Evolutionary conservation across 2,113 vertebrate species (phyloP), one percentile per base, ranked within the genome.

Genomic region (Leptobrachium ailaonicum): DNA sequence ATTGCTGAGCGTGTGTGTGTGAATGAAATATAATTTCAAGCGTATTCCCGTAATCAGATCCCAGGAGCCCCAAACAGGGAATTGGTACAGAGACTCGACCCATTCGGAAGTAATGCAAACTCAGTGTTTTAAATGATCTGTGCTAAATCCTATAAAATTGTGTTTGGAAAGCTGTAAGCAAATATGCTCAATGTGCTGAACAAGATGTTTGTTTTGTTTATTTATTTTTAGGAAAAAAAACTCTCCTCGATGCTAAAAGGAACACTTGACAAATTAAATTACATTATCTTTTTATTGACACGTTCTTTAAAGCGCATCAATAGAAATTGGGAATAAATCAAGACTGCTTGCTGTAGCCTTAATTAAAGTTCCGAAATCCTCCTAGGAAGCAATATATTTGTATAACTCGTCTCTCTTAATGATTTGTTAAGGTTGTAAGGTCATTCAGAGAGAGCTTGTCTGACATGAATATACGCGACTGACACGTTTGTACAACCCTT

Each of bases 11-110:
- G 82, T 79, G 80, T 87, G 60, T 87, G 58, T 87, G 83, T 85
- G 82, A 84, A 84, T 87, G 87, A 88, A 79, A 87, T 84, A 67
- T 83, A 85, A 85, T 88, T 89, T 85, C 54, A 69, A 85, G 88
- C 87, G 83, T 88, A 85, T 82, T 75, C 78, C 76, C 82, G 77
- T 90, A 90, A 90, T 90, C 89, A 88, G 84, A 82, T 88, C 86
- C 85, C 83, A 82, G 0, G 82, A 87, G 85, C 81, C 77, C 4
- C 53, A 80, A 77, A 50, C 75, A 82, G 82, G 86, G 87, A 90
- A 83, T 86, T 47, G 85, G 71, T 86, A 79, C 71, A 87, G 86
- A 82, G 41, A 74, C 74, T 69, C 43, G 77, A 45, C 42, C 67
- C 56, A 41, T 71, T 77, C 72, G 10, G 71, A 80, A 82, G 40